Conservation (phyloP, 2,888 invertebrate genomes). For the Epinotia brunnichana region DNA sequence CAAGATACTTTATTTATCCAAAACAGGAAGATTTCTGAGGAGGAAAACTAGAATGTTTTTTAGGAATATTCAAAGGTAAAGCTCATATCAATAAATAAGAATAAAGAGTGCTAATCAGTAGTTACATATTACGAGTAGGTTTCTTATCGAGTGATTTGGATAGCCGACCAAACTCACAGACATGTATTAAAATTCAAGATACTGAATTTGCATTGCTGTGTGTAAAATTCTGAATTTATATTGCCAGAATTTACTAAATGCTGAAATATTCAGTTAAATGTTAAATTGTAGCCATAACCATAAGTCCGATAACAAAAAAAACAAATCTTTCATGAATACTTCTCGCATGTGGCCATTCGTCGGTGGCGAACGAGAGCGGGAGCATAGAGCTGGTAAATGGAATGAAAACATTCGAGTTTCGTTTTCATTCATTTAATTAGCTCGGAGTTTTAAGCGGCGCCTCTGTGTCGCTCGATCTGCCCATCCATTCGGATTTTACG, state of each 20-base stretch:
- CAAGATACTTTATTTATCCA: not conserved
- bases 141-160: not conserved
- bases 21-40: not conserved
- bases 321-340: constrained; percentile 30
- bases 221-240: not conserved
- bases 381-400: constrained; percentile 74
- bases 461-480: constrained; percentile 67
- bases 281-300: not conserved
- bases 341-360: constrained; percentile 68
- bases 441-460: constrained; percentile 75
- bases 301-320: not conserved
- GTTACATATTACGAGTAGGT: not conserved
- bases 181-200: not conserved
- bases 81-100: not conserved
- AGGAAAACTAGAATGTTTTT: no score
- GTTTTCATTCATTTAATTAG: constrained; percentile 82
- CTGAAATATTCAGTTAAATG: not conserved
- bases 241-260: not conserved
- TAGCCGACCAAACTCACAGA: no score
- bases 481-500: constrained; percentile 65
- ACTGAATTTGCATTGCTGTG: not conserved
- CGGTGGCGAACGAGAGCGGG: constrained; percentile 52
- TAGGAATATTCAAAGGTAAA: no score
- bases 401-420: constrained; percentile 81
- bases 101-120: not conserved